phyloP scores from a whole-genome alignment of 2,888 invertebrate genomes.

The Agonopterix subpropinquella region DNA sequence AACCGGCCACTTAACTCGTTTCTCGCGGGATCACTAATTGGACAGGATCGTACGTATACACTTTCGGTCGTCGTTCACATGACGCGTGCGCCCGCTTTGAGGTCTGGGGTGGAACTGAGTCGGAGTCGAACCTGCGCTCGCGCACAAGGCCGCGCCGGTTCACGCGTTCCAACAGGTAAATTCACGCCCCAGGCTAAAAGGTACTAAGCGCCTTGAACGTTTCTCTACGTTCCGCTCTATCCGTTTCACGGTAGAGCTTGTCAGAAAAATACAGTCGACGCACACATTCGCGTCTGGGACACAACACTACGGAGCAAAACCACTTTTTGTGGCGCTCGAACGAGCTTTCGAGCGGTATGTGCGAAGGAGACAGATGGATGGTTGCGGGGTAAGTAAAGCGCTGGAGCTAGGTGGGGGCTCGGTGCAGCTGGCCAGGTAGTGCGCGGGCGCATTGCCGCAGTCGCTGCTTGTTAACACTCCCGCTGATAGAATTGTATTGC shows the following conservation, averaged over 20 bases:
- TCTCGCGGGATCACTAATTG: slow-evolving; percentile 72
- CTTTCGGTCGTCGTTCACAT: slow-evolving; percentile 39
- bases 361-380: slow-evolving; percentile 54
- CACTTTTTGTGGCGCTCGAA: slow-evolving; percentile 67
- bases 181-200: slow-evolving; percentile 45
- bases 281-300: slow-evolving; percentile 45
- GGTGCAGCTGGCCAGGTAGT: slow-evolving; percentile 50
- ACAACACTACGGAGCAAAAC: slow-evolving; percentile 57
- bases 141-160: slow-evolving; percentile 77
- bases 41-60: slow-evolving; percentile 61
- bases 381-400: slow-evolving; percentile 52
- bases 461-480: slow-evolving; percentile 68
- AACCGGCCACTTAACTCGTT: slow-evolving; percentile 73
- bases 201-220: slow-evolving; percentile 48
- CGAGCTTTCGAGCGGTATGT: slow-evolving; percentile 53
- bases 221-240: slow-evolving; percentile 46
- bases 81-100: slow-evolving; percentile 61
- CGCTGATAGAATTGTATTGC: slow-evolving; percentile 58
- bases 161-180: slow-evolving; percentile 78
- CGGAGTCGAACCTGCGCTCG: slow-evolving; percentile 71
- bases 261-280: slow-evolving; percentile 64
- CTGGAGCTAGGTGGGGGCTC: slow-evolving; percentile 53
- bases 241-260: slow-evolving; percentile 47
- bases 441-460: slow-evolving; percentile 59
- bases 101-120: slow-evolving; percentile 73